phyloP scores from a whole-genome alignment of 2,113 vertebrate species.

The Laterallus jamaicensis region DNA sequence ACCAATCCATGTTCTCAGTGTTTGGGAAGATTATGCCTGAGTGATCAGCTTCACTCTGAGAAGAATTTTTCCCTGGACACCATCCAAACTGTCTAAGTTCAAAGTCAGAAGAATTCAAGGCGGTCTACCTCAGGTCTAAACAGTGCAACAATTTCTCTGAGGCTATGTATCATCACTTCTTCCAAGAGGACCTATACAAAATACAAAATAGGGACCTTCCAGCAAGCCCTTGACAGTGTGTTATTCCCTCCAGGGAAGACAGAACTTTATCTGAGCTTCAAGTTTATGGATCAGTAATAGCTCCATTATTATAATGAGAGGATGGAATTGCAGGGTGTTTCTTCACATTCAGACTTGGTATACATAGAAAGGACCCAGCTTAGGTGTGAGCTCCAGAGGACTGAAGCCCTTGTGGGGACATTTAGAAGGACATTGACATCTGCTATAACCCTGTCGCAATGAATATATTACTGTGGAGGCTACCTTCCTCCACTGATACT shows the following conservation, averaged over 20 bases:
- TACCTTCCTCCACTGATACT: background rate
- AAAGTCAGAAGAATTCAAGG: background rate
- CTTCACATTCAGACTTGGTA: background rate
- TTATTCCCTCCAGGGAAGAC: background rate
- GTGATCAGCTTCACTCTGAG: background rate
- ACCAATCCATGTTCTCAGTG: background rate
- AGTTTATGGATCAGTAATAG: background rate
- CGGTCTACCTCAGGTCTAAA: background rate
- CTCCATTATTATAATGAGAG: background rate
- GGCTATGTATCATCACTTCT: background rate
- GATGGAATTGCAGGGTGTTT: background rate
- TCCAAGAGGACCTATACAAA: background rate
- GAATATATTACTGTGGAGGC: background rate
- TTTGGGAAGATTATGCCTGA: background rate
- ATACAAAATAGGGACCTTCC: background rate
- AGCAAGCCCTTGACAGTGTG: background rate
- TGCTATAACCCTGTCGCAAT: background rate
- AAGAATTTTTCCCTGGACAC: background rate
- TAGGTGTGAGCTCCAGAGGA: background rate
- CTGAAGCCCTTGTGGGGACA: background rate
- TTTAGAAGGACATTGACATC: background rate
- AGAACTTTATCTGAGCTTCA: background rate
- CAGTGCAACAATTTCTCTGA: background rate
- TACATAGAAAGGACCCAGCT: background rate
- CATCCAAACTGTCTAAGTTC: background rate